These are phyloP conservation scores for Eriosoma lanigerum DNA, from an alignment of 1,140 invertebrate species.

Conservation along the genomic window DNA sequence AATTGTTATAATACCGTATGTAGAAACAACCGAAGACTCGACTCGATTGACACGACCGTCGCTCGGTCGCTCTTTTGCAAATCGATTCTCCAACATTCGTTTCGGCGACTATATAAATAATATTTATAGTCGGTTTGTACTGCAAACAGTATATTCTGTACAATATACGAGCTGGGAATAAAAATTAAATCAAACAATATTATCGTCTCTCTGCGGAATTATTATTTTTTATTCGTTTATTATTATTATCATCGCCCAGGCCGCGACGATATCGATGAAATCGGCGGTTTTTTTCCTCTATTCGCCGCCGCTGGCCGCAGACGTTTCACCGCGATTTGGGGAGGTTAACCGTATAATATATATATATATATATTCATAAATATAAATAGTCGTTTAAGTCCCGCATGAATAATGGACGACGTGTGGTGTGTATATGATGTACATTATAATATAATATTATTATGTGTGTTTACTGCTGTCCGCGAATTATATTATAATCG, in stretches of 20 bases:
- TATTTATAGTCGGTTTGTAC: background rate
- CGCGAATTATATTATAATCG: slow-evolving; percentile 42
- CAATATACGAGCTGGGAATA: background rate
- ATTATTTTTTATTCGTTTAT: slow-evolving; percentile 18
- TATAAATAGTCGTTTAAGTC: slow-evolving; percentile 45
- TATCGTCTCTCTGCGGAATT: slow-evolving; percentile 5
- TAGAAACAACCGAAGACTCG: too few relatives aligned
- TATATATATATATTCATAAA: background rate
- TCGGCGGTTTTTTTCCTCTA: background rate
- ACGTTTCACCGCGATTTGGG: background rate
- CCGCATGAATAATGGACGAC: slow-evolving; percentile 24
- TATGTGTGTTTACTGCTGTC: slow-evolving; percentile 32
- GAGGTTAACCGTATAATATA: background rate
- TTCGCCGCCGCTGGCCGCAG: background rate
- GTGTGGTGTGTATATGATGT: background rate
- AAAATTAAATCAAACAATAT: background rate
- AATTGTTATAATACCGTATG: too few relatives aligned
- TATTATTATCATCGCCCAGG: background rate
- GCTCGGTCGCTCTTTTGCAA: background rate
- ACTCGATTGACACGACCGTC: slow-evolving; percentile 16
- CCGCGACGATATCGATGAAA: too few relatives aligned
- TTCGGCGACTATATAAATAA: background rate
- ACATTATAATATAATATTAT: too few relatives aligned
- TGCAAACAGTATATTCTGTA: background rate
- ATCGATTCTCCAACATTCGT: slow-evolving; percentile 21